These are phyloP conservation scores for Hydraecia micacea DNA, from an alignment of 2,888 invertebrate species.

Conservation along the genomic window DNA sequence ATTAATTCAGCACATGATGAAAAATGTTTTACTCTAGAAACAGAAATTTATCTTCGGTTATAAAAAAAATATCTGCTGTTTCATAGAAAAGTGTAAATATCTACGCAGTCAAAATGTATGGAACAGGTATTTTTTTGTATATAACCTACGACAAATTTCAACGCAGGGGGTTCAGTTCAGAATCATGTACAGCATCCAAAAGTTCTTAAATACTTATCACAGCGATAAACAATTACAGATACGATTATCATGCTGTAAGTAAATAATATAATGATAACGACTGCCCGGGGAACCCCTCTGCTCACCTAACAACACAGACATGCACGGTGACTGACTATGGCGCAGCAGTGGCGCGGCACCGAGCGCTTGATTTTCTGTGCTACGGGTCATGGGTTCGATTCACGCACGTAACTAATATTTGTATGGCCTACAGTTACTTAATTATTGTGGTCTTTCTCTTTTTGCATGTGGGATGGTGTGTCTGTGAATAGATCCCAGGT, in stretches of 20 bases:
- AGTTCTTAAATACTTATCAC: neutral
- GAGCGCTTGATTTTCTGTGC: constrained; percentile 21
- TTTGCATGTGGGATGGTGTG: neutral
- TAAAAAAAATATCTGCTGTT: no score
- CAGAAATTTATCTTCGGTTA: no score
- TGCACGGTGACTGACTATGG: neutral
- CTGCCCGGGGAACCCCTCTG: neutral
- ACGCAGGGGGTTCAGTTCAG: no score
- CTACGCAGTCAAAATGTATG: no score
- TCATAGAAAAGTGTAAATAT: no score
- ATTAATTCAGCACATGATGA: no score
- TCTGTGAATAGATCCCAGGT: neutral
- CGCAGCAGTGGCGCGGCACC: neutral
- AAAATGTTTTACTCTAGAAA: no score
- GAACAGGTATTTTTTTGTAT: no score
- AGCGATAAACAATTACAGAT: neutral
- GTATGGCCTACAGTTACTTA: neutral
- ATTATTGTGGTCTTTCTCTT: constrained; percentile 16
- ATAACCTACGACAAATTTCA: neutral
- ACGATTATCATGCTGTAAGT: neutral
- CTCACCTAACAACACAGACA: neutral
- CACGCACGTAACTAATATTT: constrained; percentile 8
- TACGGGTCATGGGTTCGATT: constrained; percentile 37
- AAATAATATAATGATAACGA: no score
- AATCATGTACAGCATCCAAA: neutral